Evolutionary conservation across 2,888 invertebrate species (phyloP).

Genomic region (Noctua pronuba): DNA sequence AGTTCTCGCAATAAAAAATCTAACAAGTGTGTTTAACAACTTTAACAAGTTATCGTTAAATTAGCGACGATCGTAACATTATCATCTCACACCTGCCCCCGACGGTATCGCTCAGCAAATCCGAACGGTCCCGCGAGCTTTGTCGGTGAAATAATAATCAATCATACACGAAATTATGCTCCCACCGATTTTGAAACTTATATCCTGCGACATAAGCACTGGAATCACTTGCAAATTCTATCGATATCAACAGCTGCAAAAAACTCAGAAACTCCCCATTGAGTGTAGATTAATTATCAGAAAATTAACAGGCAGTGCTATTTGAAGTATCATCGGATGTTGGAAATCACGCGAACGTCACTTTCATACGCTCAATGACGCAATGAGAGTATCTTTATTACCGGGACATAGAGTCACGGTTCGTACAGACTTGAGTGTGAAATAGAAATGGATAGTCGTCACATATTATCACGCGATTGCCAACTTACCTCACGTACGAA

Average conservation of each 20-base stretch:
- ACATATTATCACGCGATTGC: constrained; percentile 77
- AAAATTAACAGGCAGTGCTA: constrained; percentile 68
- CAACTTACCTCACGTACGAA: constrained; percentile 69
- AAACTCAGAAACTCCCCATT: constrained; percentile 54
- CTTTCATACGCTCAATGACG: constrained; percentile 66
- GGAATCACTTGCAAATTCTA: constrained; percentile 32
- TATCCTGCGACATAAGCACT: neutral
- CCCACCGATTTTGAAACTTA: constrained; percentile 39
- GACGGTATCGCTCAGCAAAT: constrained; percentile 57
- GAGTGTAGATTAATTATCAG: constrained; percentile 69
- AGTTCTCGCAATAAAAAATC: constrained; percentile 28
- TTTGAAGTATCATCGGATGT: constrained; percentile 68
- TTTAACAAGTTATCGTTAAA: constrained; percentile 59
- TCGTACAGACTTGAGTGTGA: constrained; percentile 52
- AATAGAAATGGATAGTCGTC: constrained; percentile 72
- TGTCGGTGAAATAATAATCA: constrained; percentile 63
- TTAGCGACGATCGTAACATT: constrained; percentile 62
- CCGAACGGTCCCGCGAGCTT: constrained; percentile 61
- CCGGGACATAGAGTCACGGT: constrained; percentile 56
- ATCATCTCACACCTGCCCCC: constrained; percentile 69
- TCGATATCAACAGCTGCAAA: constrained; percentile 61
- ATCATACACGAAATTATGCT: constrained; percentile 40
- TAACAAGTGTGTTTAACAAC: constrained; percentile 40
- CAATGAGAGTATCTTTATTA: constrained; percentile 49
- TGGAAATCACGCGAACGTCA: constrained; percentile 67